Base-by-base conservation (phyloP, 2,888 invertebrate genomes). In the Zonitis immaculata region DNA sequence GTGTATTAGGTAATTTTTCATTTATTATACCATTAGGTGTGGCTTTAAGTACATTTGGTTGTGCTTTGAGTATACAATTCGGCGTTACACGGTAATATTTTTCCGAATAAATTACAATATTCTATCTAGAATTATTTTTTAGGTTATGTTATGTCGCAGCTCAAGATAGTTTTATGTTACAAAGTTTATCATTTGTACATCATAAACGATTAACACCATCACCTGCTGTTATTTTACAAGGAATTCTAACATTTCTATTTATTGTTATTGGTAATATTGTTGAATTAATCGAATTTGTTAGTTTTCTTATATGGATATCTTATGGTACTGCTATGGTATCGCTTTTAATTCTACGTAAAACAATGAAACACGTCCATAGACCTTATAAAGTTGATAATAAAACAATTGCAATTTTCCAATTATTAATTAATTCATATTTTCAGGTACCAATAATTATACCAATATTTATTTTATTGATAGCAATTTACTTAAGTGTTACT, bases 291-390 rank as follows among this genome's bases (percentile, higher is more conserved):
- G 88, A 91, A 66, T 90, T 92, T 71, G 89, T 90, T 42, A 91
- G 90, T 72, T 92, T 92, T 78, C 82, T 91, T 57, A 86, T 90
- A 18, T 93, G 92, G 92, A 82, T 91, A 56, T 91, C 91, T 76
- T 93, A 92, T 72, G 92, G 91, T 0, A 74, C 85, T 0, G 89
- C 91, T 0, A 89, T 92, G 87, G 80, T 88, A 1, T 85, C 91
- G 0, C 76, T 93, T 14, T 73, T 93, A 28, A 81, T 90, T 1
- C 76, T 93, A 66, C 75, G 92, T 44, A 83, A 74, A 64, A 90
- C 88, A 0, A 85, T 84, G 68, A 82, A 85, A 4, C 74, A 86
- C 54, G 82, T 80, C 20, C 80, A 79, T 1, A 78, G 92, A 52
- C 90, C 91, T 0, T 91, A 90, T 66, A 82, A 83, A 71, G 83